These are phyloP conservation scores for Andrena chrysosceles DNA, from an alignment of 2,888 invertebrate genomes.

Conservation along the genomic window DNA sequence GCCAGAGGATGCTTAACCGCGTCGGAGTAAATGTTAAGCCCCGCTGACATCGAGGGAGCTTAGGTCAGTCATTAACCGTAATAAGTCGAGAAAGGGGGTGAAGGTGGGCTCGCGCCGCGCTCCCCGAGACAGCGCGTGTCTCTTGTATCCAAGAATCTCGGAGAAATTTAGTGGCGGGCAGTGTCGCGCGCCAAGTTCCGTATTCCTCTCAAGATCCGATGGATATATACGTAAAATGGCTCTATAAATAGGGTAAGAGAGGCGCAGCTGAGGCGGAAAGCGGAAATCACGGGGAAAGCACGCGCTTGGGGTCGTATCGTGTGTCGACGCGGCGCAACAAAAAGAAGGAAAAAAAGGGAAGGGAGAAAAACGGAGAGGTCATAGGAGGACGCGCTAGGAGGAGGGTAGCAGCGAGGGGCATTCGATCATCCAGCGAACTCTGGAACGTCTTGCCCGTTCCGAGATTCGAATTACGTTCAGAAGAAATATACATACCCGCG, in stretches of 20 bases:
- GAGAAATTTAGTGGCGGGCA: constrained; percentile 51
- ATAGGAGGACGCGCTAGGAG: constrained; percentile 35
- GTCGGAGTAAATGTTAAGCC: constrained; percentile 34
- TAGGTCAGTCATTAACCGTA: constrained; percentile 30
- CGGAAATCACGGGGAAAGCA: constrained; percentile 76
- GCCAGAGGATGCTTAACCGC: not conserved
- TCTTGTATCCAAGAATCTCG: constrained; percentile 14
- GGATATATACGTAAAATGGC: constrained; percentile 55
- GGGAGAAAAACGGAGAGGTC: constrained; percentile 38
- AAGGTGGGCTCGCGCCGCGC: constrained; percentile 11
- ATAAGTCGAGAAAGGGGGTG: constrained; percentile 30
- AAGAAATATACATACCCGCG: no score
- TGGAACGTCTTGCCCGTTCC: not conserved
- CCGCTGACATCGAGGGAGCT: constrained; percentile 31
- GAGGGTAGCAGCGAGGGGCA: constrained; percentile 27
- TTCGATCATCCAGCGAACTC: constrained; percentile 28
- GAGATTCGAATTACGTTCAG: not conserved
- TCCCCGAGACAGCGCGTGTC: constrained; percentile 34
- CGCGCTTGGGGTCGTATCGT: constrained; percentile 77
- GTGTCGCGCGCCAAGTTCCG: constrained; percentile 47
- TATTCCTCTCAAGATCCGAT: constrained; percentile 50
- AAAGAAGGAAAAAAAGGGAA: constrained; percentile 51
- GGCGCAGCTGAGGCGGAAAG: constrained; percentile 74
- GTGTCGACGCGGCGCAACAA: constrained; percentile 74
- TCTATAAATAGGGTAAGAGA: constrained; percentile 70